These are phyloP conservation scores for Phodopus roborovskii DNA, from an alignment of 2,113 vertebrate genomes.

Conservation along the genomic window DNA sequence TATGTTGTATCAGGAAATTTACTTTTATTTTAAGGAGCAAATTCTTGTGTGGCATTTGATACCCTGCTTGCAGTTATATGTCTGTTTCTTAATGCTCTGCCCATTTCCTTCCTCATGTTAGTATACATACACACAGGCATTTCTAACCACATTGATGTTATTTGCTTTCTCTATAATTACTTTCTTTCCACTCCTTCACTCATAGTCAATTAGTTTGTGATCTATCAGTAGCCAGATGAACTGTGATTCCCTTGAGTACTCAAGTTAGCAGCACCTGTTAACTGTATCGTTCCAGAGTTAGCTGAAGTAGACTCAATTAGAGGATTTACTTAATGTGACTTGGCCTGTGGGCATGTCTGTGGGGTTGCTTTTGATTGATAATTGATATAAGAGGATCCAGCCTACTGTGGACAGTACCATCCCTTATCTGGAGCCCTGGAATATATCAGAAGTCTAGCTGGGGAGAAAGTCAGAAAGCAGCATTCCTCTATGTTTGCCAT, in stretches of 20 bases:
- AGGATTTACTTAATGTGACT: not conserved
- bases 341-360: not conserved
- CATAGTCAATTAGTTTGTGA: not conserved
- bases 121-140: not conserved
- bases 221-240: not conserved
- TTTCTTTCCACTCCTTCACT: not conserved
- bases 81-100: not conserved
- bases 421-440: not conserved
- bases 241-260: not conserved
- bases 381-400: not conserved
- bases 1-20: not conserved
- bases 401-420: not conserved
- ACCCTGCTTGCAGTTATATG: not conserved
- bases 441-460: not conserved
- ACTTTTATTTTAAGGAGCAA: not conserved
- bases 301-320: not conserved
- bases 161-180: not conserved
- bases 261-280: not conserved
- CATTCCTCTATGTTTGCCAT: not conserved
- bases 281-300: not conserved
- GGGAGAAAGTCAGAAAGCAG: not conserved
- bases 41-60: not conserved
- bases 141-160: not conserved
- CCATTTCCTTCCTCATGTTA: not conserved
- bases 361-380: not conserved